Percentiles rank a stretch among this genome's conserved stretches.
These are phyloP conservation scores for Netelia melanura DNA, from an alignment of 2,888 invertebrate genomes.

Conservation along the genomic window DNA sequence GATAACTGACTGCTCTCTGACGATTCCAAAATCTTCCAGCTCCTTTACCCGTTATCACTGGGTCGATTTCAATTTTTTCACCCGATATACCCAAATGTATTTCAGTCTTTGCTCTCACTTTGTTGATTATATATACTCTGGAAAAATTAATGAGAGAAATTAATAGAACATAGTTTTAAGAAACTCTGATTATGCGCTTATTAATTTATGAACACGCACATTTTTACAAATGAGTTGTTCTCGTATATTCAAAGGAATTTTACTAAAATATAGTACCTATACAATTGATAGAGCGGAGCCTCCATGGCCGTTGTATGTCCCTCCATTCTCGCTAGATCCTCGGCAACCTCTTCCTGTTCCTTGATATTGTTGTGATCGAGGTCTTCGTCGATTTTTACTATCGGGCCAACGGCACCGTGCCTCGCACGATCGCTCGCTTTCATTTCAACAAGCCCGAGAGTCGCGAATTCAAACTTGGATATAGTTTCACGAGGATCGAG, in stretches of 20 bases:
- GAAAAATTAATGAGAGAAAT: constrained; percentile 81
- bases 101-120: constrained; percentile 92
- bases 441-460: constrained; percentile 94
- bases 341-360: constrained; percentile 80
- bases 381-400: constrained; percentile 83
- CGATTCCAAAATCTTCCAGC: constrained; percentile 86
- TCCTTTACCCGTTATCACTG: constrained; percentile 86
- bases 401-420: constrained; percentile 76
- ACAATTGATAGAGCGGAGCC: constrained; percentile 94
- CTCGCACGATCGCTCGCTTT: constrained; percentile 85
- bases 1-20: constrained; percentile 93
- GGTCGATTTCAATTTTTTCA: constrained; percentile 96
- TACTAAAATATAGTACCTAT: constrained; percentile 75
- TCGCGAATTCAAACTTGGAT: constrained; percentile 96
- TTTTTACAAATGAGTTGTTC: constrained; percentile 22
- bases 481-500: constrained; percentile 95
- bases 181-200: neutral
- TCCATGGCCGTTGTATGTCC: constrained; percentile 93
- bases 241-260: constrained; percentile 2
- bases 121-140: constrained; percentile 91
- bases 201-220: constrained; percentile 32
- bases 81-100: constrained; percentile 95
- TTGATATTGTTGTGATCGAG: constrained; percentile 75
- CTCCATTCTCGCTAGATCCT: constrained; percentile 89
- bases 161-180: neutral